Evolutionary conservation across 2,888 invertebrate species (phyloP), one percentile per base, ranked within the genome.

Genomic region (Oxyteleia sp.): DNA sequence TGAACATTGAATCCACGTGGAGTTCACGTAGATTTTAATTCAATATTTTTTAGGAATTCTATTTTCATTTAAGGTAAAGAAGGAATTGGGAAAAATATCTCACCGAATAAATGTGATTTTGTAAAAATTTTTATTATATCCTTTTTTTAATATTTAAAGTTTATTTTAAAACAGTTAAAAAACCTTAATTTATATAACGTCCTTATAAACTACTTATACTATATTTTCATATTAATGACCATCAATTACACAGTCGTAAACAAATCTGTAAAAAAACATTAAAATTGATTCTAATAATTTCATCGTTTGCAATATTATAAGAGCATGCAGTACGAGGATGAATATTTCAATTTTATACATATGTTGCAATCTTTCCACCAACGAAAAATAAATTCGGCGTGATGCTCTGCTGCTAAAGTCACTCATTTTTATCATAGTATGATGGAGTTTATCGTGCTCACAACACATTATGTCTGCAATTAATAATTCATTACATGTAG

Each of bases 321-420:
- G 74, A 0, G 87, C 89, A 63, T 91, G 88, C 49, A 91, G 84
- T 74, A 91, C 84, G 10, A 91, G 75, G 76, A 91, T 88, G 29
- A 91, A 84, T 83, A 91, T 89, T 86, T 91, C 91, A 64, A 91
- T 89, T 85, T 89, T 91, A 74, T 91, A 91, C 89, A 91, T 90
- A 68, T 91, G 89, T 53, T 90, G 89, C 64, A 90, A 79, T 79
- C 87, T 87, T 41, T 92, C 90, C 86, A 88, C 87, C 15, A 91
- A 59, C 4, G 90, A 88, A 43, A 89, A 85, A 57, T 90, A 91
- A 76, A 92, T 91, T 35, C 91, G 88, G 32, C 88, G 86, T 0
- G 89, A 86, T 43, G 90, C 90, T 78, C 88, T 87, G 79, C 81
- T 89, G 55, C 91, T 89, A 68, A 92, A 90, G 84, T 90, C 89